These are phyloP conservation scores for Apotomis capreana DNA, from an alignment of 2,888 invertebrate genomes.

Conservation along the genomic window DNA sequence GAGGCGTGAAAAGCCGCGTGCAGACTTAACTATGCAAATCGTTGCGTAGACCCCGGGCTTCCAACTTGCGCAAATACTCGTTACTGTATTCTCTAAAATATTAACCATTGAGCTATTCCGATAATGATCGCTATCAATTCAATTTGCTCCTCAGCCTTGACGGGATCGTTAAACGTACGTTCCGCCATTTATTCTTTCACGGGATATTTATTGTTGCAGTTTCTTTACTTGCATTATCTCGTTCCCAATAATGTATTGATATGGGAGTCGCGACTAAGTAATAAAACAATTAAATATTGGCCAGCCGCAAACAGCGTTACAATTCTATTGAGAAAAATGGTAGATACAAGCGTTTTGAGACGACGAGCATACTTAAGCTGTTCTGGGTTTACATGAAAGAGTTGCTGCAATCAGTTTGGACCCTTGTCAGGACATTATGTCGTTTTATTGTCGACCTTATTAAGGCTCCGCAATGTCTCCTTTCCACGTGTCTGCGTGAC, in stretches of 20 bases:
- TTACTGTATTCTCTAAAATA: conserved; percentile 50
- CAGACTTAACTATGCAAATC: conserved; percentile 63
- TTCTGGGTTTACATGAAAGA: background rate
- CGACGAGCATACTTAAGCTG: background rate
- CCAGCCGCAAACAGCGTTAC: conserved; percentile 25
- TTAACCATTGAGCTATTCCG: conserved; percentile 50
- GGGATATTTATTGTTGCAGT: conserved; percentile 46
- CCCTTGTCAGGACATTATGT: background rate
- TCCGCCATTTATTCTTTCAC: conserved; percentile 48
- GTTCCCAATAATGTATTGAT: conserved; percentile 53
- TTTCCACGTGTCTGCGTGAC: background rate
- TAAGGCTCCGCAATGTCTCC: conserved; percentile 9
- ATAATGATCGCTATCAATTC: conserved; percentile 52
- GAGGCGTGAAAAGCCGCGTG: conserved; percentile 42
- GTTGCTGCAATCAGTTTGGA: conserved; percentile 4
- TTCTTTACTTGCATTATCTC: conserved; percentile 46
- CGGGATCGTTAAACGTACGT: conserved; percentile 46
- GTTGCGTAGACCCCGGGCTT: conserved; percentile 46
- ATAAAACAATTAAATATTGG: conserved; percentile 59
- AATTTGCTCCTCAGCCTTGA: conserved; percentile 50
- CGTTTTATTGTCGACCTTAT: conserved; percentile 10
- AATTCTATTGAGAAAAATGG: background rate
- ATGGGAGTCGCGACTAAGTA: conserved; percentile 55
- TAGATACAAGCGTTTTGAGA: background rate
- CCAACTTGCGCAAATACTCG: conserved; percentile 52